Conservation (phyloP, 2,113 vertebrate species). For the Atlantisia rogersi region DNA sequence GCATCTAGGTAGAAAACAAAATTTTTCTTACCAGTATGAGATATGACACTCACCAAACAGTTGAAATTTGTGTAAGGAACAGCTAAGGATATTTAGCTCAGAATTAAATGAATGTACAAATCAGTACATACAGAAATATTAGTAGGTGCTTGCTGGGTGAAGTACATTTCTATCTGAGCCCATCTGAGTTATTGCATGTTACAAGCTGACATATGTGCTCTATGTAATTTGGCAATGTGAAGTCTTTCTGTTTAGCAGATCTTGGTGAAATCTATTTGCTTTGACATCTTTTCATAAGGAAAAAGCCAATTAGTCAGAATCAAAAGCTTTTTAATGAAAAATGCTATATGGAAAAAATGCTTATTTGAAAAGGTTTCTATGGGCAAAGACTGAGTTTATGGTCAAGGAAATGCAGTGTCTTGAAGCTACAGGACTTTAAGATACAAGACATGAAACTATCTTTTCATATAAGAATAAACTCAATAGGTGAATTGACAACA, state of each 20-base stretch:
- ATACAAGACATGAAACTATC: neutral
- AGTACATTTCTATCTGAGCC: neutral
- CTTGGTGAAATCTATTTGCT: neutral
- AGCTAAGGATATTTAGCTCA: neutral
- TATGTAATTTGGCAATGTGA: neutral
- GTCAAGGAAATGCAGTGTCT: neutral
- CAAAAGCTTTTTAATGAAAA: neutral
- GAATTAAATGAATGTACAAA: neutral
- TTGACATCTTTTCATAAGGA: neutral
- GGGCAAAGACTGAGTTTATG: neutral
- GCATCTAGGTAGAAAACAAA: neutral
- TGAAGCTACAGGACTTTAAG: neutral
- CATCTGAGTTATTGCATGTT: neutral
- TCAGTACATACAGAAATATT: neutral
- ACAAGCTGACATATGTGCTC: neutral
- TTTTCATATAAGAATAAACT: neutral
- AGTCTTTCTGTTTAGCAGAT: neutral
- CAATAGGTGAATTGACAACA: accelerated
- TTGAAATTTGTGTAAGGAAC: neutral
- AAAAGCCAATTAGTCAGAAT: neutral
- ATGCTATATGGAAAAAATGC: neutral
- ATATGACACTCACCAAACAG: neutral
- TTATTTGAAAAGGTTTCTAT: neutral
- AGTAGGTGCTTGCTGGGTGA: neutral
- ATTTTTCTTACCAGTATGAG: neutral